Conservation (phyloP, 1,140 invertebrate genomes). For the Chrysomallon squamiferum region DNA sequence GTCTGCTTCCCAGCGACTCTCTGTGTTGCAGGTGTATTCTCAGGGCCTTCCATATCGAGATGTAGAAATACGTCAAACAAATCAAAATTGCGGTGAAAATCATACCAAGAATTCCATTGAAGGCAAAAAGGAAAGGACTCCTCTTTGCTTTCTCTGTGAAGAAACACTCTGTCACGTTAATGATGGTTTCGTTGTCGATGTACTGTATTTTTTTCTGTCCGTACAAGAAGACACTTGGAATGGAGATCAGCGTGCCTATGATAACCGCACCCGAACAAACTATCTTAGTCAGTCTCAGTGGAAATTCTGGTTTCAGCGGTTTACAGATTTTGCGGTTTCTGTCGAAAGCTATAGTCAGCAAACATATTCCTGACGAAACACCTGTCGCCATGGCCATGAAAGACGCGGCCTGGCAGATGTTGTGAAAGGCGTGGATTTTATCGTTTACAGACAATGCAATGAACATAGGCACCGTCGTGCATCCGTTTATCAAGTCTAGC, state of each 20-base stretch:
- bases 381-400: constrained; percentile 22
- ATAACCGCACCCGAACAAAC: not conserved
- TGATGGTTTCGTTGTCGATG: not conserved
- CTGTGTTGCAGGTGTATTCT: constrained; percentile 11
- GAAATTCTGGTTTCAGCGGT: not conserved
- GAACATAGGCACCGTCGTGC: constrained; percentile 14
- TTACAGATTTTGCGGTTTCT: constrained; percentile 11
- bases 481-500: constrained; percentile 19
- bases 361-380: constrained; percentile 14
- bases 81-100: constrained; percentile 11
- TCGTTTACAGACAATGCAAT: constrained; percentile 13
- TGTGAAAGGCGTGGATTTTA: constrained; percentile 1
- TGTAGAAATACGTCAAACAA: constrained; percentile 14
- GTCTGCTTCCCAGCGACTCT: constrained; percentile 14
- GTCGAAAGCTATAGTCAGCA: constrained; percentile 28
- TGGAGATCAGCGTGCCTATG: not conserved
- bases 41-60: constrained; percentile 9
- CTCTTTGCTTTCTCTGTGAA: not conserved
- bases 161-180: not conserved
- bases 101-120: constrained; percentile 1
- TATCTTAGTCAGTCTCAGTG: not conserved
- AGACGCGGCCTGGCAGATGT: constrained; percentile 11
- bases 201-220: not conserved
- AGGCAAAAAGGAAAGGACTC: constrained; percentile 7
- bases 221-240: not conserved